Evolutionary conservation across 2,888 invertebrate species (phyloP).

Genomic region (Pinctada fucata): DNA sequence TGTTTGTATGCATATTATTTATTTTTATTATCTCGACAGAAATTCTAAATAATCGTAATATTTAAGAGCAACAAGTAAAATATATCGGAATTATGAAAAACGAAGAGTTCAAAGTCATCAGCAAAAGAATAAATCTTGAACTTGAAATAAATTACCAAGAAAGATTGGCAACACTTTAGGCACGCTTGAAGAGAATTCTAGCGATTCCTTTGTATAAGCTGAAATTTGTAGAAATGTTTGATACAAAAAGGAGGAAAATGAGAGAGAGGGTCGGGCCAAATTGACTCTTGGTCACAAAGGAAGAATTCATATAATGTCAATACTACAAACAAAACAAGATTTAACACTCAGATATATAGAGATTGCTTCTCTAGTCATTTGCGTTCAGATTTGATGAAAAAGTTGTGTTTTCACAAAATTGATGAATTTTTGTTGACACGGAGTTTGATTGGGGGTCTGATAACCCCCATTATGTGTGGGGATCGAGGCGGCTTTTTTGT

Average conservation of each 20-base stretch:
- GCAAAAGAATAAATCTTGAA: too few relatives aligned
- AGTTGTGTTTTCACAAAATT: slow-evolving; percentile 16
- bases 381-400: slow-evolving; percentile 9
- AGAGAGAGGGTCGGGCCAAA: not conserved
- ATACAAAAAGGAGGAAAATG: not conserved
- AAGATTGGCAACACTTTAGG: too few relatives aligned
- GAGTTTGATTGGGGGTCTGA: not conserved
- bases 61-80: too few relatives aligned
- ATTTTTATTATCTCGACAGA: too few relatives aligned
- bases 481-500: not conserved
- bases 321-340: slow-evolving; percentile 7
- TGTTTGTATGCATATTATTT: too few relatives aligned
- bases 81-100: too few relatives aligned
- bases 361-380: slow-evolving; percentile 7
- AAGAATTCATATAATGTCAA: not conserved
- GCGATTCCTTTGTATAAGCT: not conserved
- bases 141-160: too few relatives aligned
- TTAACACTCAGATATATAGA: slow-evolving; percentile 10
- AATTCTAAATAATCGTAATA: too few relatives aligned
- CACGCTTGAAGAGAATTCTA: too few relatives aligned
- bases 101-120: too few relatives aligned
- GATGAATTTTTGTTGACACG: slow-evolving; percentile 20
- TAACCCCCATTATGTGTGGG: not conserved
- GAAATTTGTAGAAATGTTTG: not conserved
- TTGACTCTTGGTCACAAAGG: not conserved